These are phyloP conservation scores for Heliconius charithonia DNA, from an alignment of 2,888 invertebrate species.

Conservation along the genomic window DNA sequence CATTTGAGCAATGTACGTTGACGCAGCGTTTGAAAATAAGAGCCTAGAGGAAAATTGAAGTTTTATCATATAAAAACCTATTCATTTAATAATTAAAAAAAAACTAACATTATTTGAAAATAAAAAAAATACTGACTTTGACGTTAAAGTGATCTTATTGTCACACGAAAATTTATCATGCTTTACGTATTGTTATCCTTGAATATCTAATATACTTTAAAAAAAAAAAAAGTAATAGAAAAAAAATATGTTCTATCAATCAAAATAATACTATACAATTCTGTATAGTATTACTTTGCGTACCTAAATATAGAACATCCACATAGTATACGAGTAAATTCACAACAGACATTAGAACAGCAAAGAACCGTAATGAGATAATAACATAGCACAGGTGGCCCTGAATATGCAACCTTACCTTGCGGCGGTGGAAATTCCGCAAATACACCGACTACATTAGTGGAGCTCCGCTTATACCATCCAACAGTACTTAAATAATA, in stretches of 20 bases:
- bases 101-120: neutral
- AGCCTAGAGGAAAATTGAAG: neutral
- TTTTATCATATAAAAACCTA: neutral
- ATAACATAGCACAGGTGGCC: slow-evolving; percentile 32
- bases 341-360: slow-evolving; percentile 18
- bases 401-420: slow-evolving; percentile 33
- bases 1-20: slow-evolving; percentile 49
- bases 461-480: neutral
- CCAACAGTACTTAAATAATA: neutral
- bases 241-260: neutral
- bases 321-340: slow-evolving; percentile 5
- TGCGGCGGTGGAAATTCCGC: slow-evolving; percentile 23
- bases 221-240: too few relatives aligned
- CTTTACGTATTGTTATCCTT: neutral
- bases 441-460: slow-evolving; percentile 28
- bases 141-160: too few relatives aligned
- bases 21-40: slow-evolving; percentile 25
- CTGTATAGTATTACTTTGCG: too few relatives aligned
- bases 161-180: neutral
- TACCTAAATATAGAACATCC: neutral
- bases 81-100: neutral
- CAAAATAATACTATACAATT: neutral
- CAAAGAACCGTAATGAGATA: slow-evolving; percentile 34
- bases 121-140: too few relatives aligned
- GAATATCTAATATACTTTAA: too few relatives aligned